A percentile compares a stretch with the other conserved stretches of the same genome.
phyloP scores from a whole-genome alignment of 2,888 invertebrate species.

The Bimastos eiseni region DNA sequence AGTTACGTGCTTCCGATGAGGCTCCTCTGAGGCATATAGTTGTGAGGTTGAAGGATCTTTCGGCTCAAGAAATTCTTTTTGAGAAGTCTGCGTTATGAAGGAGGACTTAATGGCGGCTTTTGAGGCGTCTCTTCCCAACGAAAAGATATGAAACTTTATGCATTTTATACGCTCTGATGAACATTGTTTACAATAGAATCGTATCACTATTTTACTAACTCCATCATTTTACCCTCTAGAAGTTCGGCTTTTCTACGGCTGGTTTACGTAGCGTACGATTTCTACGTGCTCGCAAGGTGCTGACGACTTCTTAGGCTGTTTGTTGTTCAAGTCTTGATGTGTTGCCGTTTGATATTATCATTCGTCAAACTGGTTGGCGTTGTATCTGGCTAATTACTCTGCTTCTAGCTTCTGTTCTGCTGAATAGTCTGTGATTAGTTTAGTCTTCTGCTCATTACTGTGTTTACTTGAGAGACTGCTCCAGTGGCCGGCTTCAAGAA shows the following conservation, averaged over 20 bases:
- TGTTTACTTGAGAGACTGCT: neutral
- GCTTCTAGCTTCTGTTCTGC: neutral
- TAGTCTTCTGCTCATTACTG: slow-evolving; percentile 2
- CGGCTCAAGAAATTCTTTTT: neutral
- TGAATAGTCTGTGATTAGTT: neutral
- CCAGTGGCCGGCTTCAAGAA: neutral
- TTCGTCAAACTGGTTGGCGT: neutral
- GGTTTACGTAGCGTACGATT: neutral
- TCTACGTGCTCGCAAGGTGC: neutral
- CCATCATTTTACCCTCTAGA: neutral
- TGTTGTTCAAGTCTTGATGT: neutral
- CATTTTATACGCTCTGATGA: slow-evolving; percentile 6
- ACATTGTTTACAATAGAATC: neutral
- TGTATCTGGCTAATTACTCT: neutral
- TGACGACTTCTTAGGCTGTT: neutral
- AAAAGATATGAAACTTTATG: neutral
- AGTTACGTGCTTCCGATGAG: neutral
- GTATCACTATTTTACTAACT: neutral
- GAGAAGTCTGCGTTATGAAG: neutral
- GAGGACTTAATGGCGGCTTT: neutral
- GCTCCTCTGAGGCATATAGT: neutral
- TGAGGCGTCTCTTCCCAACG: neutral
- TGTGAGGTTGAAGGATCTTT: neutral
- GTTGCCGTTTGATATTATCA: neutral
- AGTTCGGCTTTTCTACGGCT: neutral